These are phyloP conservation scores for Pitta sordida DNA, from an alignment of 2,113 vertebrate species.

Conservation along the genomic window DNA sequence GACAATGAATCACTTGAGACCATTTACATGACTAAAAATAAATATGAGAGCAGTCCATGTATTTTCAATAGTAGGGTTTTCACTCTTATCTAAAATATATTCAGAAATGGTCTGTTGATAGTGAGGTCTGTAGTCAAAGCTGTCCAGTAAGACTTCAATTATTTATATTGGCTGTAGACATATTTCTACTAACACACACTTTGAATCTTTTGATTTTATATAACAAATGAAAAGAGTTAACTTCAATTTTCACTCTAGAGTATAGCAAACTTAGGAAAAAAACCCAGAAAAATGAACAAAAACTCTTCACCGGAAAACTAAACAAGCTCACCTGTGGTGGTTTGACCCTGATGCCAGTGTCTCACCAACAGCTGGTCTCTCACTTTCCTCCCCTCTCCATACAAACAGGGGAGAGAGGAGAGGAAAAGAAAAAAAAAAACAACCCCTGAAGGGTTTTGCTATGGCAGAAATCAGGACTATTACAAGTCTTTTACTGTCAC, in stretches of 20 bases:
- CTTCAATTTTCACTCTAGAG: not conserved
- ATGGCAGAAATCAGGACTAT: too few species aligned
- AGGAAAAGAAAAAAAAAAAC: too few species aligned
- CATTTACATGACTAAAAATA: conserved; percentile 19
- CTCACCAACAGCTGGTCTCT: too few species aligned
- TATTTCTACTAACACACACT: not conserved
- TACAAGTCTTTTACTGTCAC: too few species aligned
- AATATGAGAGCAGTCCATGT: not conserved
- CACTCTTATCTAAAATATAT: not conserved
- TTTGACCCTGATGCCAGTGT: too few species aligned
- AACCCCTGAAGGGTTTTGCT: too few species aligned
- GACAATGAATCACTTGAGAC: not conserved
- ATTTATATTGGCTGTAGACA: not conserved
- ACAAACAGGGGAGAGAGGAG: too few species aligned
- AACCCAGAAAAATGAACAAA: not conserved
- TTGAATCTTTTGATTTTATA: not conserved
- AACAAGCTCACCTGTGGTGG: not conserved
- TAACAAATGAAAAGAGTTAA: not conserved
- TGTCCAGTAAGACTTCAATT: not conserved
- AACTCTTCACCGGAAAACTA: not conserved
- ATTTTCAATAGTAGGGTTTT: not conserved
- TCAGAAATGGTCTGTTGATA: not conserved
- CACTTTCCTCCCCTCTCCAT: too few species aligned
- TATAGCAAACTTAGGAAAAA: not conserved
- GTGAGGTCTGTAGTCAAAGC: not conserved